These are phyloP conservation scores for Liparis tanakae DNA, from an alignment of 2,797 vertebrate genomes.

Conservation along the genomic window DNA sequence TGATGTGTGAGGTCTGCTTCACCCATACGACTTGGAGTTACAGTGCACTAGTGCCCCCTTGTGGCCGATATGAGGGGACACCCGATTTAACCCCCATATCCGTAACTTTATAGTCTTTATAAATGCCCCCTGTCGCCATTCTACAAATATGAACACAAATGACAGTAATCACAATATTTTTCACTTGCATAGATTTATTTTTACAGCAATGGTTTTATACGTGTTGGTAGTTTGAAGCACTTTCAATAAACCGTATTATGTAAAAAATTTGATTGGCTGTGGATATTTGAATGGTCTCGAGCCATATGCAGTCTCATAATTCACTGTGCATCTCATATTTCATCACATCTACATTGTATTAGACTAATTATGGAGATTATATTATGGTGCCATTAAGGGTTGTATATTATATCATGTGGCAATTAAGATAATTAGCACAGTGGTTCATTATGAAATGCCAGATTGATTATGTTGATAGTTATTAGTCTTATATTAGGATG, in stretches of 20 bases:
- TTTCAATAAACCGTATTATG: neutral
- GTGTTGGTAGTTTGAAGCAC: neutral
- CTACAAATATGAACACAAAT: slow-evolving; percentile 9
- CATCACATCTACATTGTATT: slow-evolving; percentile 5
- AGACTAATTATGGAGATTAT: slow-evolving; percentile 9
- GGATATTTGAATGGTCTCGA: neutral
- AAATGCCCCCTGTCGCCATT: neutral
- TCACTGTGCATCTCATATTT: neutral
- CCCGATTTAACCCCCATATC: slow-evolving; percentile 13
- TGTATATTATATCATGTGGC: neutral
- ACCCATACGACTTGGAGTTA: neutral
- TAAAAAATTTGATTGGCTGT: neutral
- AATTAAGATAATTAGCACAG: slow-evolving; percentile 15
- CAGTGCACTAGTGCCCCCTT: slow-evolving; percentile 63
- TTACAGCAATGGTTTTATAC: neutral
- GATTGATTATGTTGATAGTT: slow-evolving; percentile 5
- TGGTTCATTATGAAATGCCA: neutral
- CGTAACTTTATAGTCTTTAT: slow-evolving; percentile 14
- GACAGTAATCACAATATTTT: neutral
- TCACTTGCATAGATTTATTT: neutral
- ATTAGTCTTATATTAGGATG: neutral
- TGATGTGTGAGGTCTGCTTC: neutral
- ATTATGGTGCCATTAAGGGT: neutral
- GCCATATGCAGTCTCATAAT: neutral
- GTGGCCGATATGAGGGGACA: slow-evolving; percentile 36